Evolutionary conservation across 2,888 invertebrate genomes (phyloP), one percentile per base, ranked within the genome.

Genomic region (Eupithecia exiguata): DNA sequence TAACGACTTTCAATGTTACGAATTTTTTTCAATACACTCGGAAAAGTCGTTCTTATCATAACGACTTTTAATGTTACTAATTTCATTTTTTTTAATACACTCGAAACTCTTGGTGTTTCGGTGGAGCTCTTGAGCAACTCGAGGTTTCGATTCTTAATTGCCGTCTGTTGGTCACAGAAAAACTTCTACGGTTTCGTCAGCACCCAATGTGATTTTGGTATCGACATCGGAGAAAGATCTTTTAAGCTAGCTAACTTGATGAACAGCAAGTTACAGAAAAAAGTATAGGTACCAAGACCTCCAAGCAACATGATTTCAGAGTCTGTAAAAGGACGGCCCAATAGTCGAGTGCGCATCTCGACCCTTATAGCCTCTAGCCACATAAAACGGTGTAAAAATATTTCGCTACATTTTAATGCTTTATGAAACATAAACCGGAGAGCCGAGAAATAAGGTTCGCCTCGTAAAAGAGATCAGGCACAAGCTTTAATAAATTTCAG

Each of bases 401-500:
- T 61, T 69, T 30, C 21, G 68, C 10, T 58, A 38, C 30, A 43
- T 74, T 68, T 46, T 40, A 69, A 75, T 65, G 62, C 53, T 36
- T 69, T 72, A 67, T 63, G 58, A 68, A 71, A 74, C 61, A 69
- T 69, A 62, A 73, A 76, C 68, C 70, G 46, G 71, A 61, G 72
- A 61, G 63, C 65, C 68, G 46, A 69, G 70, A 75, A 79, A 69
- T 72, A 61, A 62, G 71, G 70, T 75, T 72, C 71, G 69, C 72
- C 69, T 68, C 74, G 73, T 77, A 77, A 79, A 79, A 74, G 67
- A 77, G 76, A 79, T 77, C 61, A 61, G 35, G 40, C 72, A 74
- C 71, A 70, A 77, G 77, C 75, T 79, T 74, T 68, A 65, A 74
- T 76, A 75, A 75, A 75, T 77, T 76, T 76, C 49, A 74, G 73